Percentiles rank a stretch among this genome's conserved stretches.
These are phyloP conservation scores for Heliconius hortense DNA, from an alignment of 2,888 invertebrate species.

Conservation along the genomic window DNA sequence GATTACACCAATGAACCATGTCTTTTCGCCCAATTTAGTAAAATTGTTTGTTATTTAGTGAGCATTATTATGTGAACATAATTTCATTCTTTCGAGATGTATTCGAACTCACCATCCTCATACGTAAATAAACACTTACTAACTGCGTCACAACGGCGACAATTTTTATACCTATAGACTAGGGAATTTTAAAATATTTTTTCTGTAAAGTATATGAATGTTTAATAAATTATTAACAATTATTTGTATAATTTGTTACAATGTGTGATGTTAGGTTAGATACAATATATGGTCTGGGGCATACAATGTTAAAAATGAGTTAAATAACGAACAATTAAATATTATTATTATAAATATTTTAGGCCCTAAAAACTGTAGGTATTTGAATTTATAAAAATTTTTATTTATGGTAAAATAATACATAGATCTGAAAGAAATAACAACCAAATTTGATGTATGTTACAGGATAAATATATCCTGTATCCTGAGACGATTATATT, in stretches of 20 bases:
- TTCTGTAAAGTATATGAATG: conserved; percentile 24
- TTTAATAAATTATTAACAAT: conserved; percentile 47
- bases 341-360: not conserved
- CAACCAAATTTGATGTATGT: not conserved
- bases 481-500: not conserved
- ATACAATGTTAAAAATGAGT: not conserved
- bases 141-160: not conserved
- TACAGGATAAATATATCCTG: not conserved
- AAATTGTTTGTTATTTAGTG: not conserved
- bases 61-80: not conserved
- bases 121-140: not conserved
- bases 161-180: not conserved
- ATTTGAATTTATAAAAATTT: not conserved
- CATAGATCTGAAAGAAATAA: not conserved
- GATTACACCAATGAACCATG: no score
- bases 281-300: not conserved
- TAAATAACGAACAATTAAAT: not conserved
- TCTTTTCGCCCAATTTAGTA: not conserved
- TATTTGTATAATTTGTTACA: conserved; percentile 33
- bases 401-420: not conserved
- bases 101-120: not conserved
- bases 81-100: not conserved
- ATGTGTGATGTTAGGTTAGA: conserved; percentile 15
- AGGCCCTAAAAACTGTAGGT: not conserved
- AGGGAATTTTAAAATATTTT: not conserved